These are phyloP conservation scores for Schizopygopsis malacanthus DNA, from an alignment of 2,797 vertebrate species.

Conservation along the genomic window DNA sequence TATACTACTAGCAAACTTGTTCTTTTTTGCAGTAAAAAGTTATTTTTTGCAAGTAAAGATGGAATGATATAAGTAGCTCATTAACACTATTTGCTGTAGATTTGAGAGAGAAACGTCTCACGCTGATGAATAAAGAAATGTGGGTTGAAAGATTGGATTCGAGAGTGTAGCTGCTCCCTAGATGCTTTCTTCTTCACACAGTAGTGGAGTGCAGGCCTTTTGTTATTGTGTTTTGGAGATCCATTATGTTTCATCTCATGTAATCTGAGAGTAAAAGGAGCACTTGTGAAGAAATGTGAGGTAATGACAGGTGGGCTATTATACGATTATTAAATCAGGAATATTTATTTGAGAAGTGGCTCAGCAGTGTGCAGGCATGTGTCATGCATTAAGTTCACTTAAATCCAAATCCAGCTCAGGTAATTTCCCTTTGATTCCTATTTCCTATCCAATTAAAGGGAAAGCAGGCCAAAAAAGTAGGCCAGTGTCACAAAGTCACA, in stretches of 20 bases:
- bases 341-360: neutral
- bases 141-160: neutral
- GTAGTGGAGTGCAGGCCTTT: neutral
- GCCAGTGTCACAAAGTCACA: too few species aligned
- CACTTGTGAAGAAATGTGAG: neutral
- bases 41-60: neutral
- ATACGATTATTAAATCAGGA: neutral
- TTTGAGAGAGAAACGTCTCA: neutral
- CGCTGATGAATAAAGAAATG: neutral
- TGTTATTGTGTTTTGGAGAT: neutral
- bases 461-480: neutral
- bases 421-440: neutral
- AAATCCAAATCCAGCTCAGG: neutral
- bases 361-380: neutral
- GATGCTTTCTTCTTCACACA: neutral
- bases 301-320: neutral
- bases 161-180: neutral
- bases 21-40: too few species aligned
- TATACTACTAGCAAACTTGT: neutral
- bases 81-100: neutral
- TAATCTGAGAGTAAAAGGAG: neutral
- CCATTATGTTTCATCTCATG: neutral
- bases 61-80: neutral
- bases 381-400: neutral
- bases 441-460: neutral